A percentile compares a stretch with the other conserved stretches of the same genome.
Evolutionary conservation across 2,888 invertebrate species (phyloP).

Genomic region (Drosophila ochracea): DNA sequence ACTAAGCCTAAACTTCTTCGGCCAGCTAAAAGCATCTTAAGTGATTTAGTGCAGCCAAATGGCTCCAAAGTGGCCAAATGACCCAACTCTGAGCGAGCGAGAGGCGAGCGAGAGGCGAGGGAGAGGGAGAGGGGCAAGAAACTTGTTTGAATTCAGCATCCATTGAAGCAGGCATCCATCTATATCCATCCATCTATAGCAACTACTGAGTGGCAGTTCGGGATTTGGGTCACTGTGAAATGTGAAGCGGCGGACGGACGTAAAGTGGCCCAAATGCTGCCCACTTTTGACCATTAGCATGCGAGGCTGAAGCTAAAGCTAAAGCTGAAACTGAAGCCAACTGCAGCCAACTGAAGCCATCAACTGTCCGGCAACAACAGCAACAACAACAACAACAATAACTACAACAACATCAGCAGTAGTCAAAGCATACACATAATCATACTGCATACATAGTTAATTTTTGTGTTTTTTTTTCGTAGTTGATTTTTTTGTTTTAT

Average conservation of each 20-base stretch:
- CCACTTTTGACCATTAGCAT: slow-evolving; percentile 72
- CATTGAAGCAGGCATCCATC: slow-evolving; percentile 15
- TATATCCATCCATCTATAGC: slow-evolving; percentile 46
- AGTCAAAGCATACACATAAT: slow-evolving; percentile 40
- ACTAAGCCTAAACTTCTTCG: slow-evolving; percentile 77
- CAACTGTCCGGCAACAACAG: slow-evolving; percentile 44
- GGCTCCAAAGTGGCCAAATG: slow-evolving; percentile 48
- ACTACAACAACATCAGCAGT: slow-evolving; percentile 27
- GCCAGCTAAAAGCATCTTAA: slow-evolving; percentile 79
- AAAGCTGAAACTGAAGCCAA: slow-evolving; percentile 25
- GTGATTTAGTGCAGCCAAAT: slow-evolving; percentile 78
- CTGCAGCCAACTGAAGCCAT: slow-evolving; percentile 63
- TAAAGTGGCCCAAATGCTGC: slow-evolving; percentile 78
- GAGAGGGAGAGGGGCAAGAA: neutral
- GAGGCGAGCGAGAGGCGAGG: neutral
- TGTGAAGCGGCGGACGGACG: slow-evolving; percentile 60
- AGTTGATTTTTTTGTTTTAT: slow-evolving; percentile 46
- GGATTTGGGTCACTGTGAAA: slow-evolving; percentile 78
- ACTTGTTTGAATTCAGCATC: slow-evolving; percentile 66
- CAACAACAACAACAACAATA: slow-evolving; percentile 40
- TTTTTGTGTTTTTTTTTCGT: slow-evolving; percentile 6
- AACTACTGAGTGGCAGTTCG: slow-evolving; percentile 37
- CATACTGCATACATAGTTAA: slow-evolving; percentile 56
- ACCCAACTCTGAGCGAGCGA: slow-evolving; percentile 20
- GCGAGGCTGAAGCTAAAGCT: slow-evolving; percentile 49